phyloP scores from a whole-genome alignment of 2,888 invertebrate species.

The Apoderus coryli region DNA sequence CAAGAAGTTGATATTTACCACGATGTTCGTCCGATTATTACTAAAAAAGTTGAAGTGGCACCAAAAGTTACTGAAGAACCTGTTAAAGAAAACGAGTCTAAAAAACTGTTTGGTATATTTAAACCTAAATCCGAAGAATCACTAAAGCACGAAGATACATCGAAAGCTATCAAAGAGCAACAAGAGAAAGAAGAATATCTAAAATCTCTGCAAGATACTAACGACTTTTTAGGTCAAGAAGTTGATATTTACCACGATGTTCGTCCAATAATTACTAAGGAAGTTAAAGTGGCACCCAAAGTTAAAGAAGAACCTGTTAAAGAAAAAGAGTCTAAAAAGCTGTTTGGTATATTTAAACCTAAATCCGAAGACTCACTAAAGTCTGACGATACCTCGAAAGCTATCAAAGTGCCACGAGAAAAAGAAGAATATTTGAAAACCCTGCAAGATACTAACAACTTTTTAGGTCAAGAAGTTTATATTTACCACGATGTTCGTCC shows the following conservation, averaged over 20 bases:
- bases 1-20: constrained; percentile 10
- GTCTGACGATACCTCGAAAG: constrained; percentile 4
- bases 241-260: neutral
- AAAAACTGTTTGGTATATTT: constrained; percentile 15
- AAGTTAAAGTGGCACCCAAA: constrained; percentile 6
- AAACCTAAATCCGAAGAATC: constrained; percentile 7
- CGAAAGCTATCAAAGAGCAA: no score
- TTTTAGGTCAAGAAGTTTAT: constrained; percentile 23
- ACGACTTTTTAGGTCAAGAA: neutral
- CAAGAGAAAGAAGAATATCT: no score
- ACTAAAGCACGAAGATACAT: no score
- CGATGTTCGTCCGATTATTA: constrained; percentile 9
- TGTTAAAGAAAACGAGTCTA: constrained; percentile 13
- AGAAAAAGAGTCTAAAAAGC: constrained; percentile 5
- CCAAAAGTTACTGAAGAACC: constrained; percentile 6
- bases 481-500: constrained; percentile 21
- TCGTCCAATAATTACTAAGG: neutral
- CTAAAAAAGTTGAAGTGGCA: neutral
- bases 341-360: no score
- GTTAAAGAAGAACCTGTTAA: neutral
- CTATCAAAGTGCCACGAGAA: neutral
- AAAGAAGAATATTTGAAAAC: neutral
- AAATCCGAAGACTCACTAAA: no score
- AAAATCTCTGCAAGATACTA: no score
- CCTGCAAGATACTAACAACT: constrained; percentile 16